Base-by-base conservation (phyloP, 2,888 invertebrate genomes). In the Ormyrus pomaceus region DNA sequence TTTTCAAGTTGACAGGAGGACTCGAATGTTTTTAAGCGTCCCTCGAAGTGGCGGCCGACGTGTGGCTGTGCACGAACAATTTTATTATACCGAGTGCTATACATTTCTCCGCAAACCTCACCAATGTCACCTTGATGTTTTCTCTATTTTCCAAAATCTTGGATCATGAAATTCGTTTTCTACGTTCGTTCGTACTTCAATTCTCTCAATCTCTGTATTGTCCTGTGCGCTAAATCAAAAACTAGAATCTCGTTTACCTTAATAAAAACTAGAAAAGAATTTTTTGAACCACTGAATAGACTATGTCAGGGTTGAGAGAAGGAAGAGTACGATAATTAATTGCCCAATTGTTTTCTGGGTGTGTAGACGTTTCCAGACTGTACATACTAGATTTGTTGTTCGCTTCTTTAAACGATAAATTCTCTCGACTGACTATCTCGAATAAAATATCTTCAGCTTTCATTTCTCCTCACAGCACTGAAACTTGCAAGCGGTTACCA, bases 401-500 rank as follows among this genome's bases (percentile, higher is more conserved):
- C 53, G 45, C 45, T 65, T 71, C 8, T 58, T 66, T 5, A 61
- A 62, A 11, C 5, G 50, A 34, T 34, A 70, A 59, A 55, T 72
- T 68, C 75, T 34, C 34, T 75, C 46, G 76, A 76, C 71, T 72
- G 76, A 80, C 65, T 75, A 76, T 34, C 59, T 71, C 58, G 61
- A 72, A 66, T 34, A 34, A 34, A 34, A 34, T 56, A 55, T 51
- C 58, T 71, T 66, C 5, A 68, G 68, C 55, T 76, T 56, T 56
- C 66, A 46, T 72, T 77, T 46, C 55, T 64, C 56, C 45, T 51
- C 19, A 66, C 66, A 70, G 62, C 62, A 56, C 72, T 77, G 76
- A 76, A 55, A 56, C 68, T 66, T 72, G 62, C 62, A 69, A 55
- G 50, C 72, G 71, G 53, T 66, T 64, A 58, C 13, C 65, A 72